These are phyloP conservation scores for Spisula subtruncata DNA, from an alignment of 2,888 invertebrate genomes.

Conservation along the genomic window DNA sequence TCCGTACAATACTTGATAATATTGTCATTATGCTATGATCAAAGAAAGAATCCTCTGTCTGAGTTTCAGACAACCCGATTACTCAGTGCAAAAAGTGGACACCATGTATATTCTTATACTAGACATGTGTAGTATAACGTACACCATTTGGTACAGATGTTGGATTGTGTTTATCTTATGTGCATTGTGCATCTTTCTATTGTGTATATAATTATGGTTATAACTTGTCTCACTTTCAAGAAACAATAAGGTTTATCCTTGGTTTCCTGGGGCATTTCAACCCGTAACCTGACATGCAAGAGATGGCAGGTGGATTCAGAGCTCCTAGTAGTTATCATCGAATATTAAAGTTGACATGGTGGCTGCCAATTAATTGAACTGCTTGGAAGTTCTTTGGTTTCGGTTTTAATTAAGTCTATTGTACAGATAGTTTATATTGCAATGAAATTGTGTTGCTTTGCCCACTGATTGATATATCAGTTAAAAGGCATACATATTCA, in stretches of 20 bases:
- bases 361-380: no score
- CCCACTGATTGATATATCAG: no score
- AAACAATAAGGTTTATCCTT: background rate
- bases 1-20: background rate
- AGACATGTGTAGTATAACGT: no score
- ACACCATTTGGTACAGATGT: conserved; percentile 5
- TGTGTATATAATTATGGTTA: background rate
- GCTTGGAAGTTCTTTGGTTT: no score
- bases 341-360: no score
- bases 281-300: background rate
- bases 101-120: no score
- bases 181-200: background rate
- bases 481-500: no score
- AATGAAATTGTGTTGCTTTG: no score
- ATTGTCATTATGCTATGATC: background rate
- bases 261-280: background rate
- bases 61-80: background rate
- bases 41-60: background rate
- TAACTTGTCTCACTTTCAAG: background rate
- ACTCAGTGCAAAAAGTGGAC: background rate
- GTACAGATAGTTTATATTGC: no score
- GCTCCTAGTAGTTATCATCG: no score
- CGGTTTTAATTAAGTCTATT: no score
- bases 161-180: background rate
- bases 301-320: no score